phyloP scores from a whole-genome alignment of 2,797 vertebrate species.

The Sus cebifrons region DNA sequence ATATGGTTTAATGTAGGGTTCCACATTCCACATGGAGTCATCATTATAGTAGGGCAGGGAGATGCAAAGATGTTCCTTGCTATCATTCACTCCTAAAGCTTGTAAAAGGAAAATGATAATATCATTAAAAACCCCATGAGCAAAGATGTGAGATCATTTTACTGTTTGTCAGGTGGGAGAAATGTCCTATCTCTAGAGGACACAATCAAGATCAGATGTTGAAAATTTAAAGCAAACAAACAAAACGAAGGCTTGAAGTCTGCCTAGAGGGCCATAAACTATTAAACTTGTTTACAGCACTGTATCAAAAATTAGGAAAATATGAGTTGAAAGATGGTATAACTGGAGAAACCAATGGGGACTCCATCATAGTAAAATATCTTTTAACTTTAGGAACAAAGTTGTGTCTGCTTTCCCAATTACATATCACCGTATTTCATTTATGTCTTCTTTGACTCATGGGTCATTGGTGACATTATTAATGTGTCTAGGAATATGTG shows the following conservation, averaged over 20 bases:
- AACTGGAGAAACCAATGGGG: constrained; percentile 11
- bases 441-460: constrained; percentile 7
- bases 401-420: neutral
- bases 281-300: constrained; percentile 41
- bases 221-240: constrained; percentile 68
- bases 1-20: neutral
- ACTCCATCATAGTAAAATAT: constrained; percentile 9
- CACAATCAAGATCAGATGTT: constrained; percentile 63
- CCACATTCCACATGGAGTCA: neutral
- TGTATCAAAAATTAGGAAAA: constrained; percentile 48
- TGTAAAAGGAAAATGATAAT: constrained; percentile 59
- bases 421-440: neutral
- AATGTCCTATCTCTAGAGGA: neutral
- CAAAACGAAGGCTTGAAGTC: constrained; percentile 42
- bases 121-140: constrained; percentile 17
- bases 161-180: neutral
- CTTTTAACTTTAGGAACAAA: constrained; percentile 64
- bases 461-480: neutral
- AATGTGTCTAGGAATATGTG: neutral
- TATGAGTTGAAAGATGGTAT: constrained; percentile 31
- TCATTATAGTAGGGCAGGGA: neutral
- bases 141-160: constrained; percentile 51
- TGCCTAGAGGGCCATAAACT: neutral
- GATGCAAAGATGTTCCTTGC: neutral
- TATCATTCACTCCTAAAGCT: neutral